Conservation (phyloP, 2,113 vertebrate species). For the Ictalurus punctatus region DNA sequence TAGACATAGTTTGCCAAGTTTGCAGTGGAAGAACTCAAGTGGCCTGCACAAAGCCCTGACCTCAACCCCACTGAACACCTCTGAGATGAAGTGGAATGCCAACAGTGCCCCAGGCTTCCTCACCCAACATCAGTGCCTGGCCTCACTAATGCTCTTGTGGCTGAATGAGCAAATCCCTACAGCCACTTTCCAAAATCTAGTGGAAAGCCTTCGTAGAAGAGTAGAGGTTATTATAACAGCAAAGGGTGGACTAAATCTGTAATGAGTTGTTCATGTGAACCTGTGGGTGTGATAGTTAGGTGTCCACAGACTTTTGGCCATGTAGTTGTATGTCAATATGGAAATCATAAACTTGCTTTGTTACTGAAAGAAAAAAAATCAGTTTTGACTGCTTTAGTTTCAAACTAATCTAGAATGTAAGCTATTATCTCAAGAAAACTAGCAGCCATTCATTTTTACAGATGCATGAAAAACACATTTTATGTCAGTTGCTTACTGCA, state of each 20-base stretch:
- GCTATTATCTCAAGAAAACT: too few relatives aligned
- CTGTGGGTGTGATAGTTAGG: neutral
- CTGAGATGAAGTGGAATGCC: neutral
- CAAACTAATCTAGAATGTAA: neutral
- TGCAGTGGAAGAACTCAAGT: neutral
- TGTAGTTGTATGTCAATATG: neutral
- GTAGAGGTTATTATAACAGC: neutral
- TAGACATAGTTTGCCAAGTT: neutral
- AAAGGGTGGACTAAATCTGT: neutral
- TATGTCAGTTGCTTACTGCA: neutral
- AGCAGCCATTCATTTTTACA: neutral
- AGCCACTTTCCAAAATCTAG: too few relatives aligned
- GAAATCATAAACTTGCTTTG: neutral
- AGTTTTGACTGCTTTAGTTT: too few relatives aligned
- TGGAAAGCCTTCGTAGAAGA: neutral
- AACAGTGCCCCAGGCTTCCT: too few relatives aligned
- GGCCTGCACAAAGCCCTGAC: neutral
- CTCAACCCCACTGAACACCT: neutral
- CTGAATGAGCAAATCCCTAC: too few relatives aligned
- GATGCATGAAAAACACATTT: neutral
- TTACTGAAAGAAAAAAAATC: too few relatives aligned
- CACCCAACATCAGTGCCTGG: too few relatives aligned
- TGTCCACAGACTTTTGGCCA: neutral
- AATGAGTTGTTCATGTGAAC: neutral
- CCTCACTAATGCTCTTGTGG: too few relatives aligned